Percentiles rank a stretch among this genome's conserved stretches.
phyloP scores from a whole-genome alignment of 2,113 vertebrate species.

The Acrocephalus arundinaceus region DNA sequence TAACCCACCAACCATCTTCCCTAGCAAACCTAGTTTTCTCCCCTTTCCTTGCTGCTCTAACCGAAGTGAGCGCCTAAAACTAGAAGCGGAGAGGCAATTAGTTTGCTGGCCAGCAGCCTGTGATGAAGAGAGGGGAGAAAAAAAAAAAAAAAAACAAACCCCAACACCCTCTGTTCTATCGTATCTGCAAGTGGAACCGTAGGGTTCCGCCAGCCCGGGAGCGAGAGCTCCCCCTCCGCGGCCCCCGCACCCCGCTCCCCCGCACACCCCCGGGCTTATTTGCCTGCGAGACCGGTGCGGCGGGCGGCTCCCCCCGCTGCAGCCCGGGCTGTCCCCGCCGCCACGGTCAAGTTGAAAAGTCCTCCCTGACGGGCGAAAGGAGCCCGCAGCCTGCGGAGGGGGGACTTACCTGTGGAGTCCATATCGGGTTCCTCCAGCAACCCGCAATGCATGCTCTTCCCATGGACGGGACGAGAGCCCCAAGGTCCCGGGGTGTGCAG shows the following conservation, averaged over 20 bases:
- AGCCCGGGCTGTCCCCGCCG: background rate
- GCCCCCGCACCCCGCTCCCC: background rate
- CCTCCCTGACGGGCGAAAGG: background rate
- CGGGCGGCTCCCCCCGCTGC: background rate
- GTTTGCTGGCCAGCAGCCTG: background rate
- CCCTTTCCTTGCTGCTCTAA: background rate
- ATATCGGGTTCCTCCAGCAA: constrained; percentile 99
- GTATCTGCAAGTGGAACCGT: background rate
- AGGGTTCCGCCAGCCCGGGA: background rate
- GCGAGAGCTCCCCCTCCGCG: background rate
- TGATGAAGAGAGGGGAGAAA: background rate
- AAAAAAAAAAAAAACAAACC: accelerated
- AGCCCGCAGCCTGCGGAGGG: background rate
- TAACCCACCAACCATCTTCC: background rate
- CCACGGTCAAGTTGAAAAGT: constrained; percentile 32
- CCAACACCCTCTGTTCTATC: background rate
- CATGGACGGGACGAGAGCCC: constrained; percentile 88
- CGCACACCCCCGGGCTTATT: background rate
- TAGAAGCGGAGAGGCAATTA: background rate
- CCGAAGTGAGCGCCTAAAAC: background rate
- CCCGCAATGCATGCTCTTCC: constrained; percentile 99
- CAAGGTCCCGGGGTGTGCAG: constrained; percentile 78
- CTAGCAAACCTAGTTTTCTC: background rate
- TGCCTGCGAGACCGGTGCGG: background rate
- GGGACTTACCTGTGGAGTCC: constrained; percentile 98